A percentile compares a stretch with the other conserved stretches of the same genome.
phyloP scores from a whole-genome alignment of 2,888 invertebrate species.

The Magallana nippona region DNA sequence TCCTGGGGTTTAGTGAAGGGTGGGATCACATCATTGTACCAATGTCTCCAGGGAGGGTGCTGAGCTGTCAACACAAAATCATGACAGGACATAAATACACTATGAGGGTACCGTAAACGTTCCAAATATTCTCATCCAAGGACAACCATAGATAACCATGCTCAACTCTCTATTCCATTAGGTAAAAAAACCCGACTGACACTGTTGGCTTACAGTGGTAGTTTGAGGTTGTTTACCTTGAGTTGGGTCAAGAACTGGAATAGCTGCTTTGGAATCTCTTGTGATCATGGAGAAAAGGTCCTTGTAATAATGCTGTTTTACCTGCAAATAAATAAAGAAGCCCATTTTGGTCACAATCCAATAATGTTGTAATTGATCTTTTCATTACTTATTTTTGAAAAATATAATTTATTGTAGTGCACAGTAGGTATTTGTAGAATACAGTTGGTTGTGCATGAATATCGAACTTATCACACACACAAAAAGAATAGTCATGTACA shows the following conservation, averaged over 20 bases:
- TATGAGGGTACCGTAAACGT: too few species aligned
- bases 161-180: too few species aligned
- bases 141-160: too few species aligned
- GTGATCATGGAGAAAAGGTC: slow-evolving; percentile 71
- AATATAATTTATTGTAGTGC: too few species aligned
- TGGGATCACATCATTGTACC: slow-evolving; percentile 77
- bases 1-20: slow-evolving; percentile 74
- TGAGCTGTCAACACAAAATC: slow-evolving; percentile 60
- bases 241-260: slow-evolving; percentile 78
- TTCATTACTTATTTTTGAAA: neutral
- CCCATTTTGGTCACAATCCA: neutral
- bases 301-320: slow-evolving; percentile 72
- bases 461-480: too few species aligned
- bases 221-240: slow-evolving; percentile 69
- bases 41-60: slow-evolving; percentile 77
- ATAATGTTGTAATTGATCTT: too few species aligned
- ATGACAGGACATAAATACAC: neutral
- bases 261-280: slow-evolving; percentile 74
- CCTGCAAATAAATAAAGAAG: slow-evolving; percentile 58
- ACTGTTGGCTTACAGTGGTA: too few species aligned
- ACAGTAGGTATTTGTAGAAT: too few species aligned
- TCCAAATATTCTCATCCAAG: too few species aligned
- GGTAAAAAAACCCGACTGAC: too few species aligned
- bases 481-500: neutral
- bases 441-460: too few species aligned